Evolutionary conservation across 2,113 vertebrate species (phyloP).

Genomic region (Athene cunicularia): DNA sequence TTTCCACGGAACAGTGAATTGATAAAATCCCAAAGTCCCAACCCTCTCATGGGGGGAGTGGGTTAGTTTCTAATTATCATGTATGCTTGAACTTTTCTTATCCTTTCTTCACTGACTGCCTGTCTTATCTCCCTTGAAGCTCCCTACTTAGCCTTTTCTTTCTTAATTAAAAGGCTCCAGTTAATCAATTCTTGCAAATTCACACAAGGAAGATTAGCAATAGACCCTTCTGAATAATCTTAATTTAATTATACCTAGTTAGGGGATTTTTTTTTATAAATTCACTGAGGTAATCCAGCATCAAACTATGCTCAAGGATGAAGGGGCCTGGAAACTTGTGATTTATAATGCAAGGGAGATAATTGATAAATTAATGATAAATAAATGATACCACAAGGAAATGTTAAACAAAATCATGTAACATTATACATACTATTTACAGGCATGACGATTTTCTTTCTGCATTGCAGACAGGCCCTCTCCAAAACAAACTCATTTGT

Average conservation of each 20-base stretch:
- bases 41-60: neutral
- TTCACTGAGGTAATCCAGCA: neutral
- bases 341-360: neutral
- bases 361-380: neutral
- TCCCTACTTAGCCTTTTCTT: slow-evolving; percentile 40
- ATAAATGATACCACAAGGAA: neutral
- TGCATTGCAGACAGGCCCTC: neutral
- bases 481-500: neutral
- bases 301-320: neutral
- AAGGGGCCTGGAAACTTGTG: neutral
- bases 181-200: slow-evolving; percentile 61
- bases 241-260: slow-evolving; percentile 51
- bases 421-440: neutral
- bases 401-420: neutral
- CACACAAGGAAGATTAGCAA: slow-evolving; percentile 36
- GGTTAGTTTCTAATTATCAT: slow-evolving; percentile 42
- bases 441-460: neutral
- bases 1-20: neutral
- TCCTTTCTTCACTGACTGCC: slow-evolving; percentile 29
- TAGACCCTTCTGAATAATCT: slow-evolving; percentile 33
- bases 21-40: slow-evolving; percentile 29
- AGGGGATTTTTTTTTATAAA: neutral
- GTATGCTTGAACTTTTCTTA: slow-evolving; percentile 31
- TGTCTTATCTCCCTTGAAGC: slow-evolving; percentile 46
- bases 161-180: slow-evolving; percentile 51